Evolutionary conservation across 2,797 vertebrate species (phyloP).

Genomic region (Sylvia borin): DNA sequence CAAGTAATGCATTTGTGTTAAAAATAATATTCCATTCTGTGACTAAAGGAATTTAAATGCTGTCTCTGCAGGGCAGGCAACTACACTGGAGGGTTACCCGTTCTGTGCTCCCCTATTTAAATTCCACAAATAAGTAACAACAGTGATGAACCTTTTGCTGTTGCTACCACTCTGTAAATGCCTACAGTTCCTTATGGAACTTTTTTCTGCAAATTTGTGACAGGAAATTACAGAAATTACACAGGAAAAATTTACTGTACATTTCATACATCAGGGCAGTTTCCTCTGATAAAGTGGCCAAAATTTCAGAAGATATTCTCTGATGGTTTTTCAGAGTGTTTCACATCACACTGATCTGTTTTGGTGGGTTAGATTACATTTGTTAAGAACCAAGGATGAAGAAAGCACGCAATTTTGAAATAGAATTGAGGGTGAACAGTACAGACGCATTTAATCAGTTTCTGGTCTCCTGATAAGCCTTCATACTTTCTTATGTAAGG

Average conservation of each 20-base stretch:
- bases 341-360: background rate
- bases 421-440: background rate
- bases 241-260: background rate
- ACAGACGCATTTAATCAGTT: background rate
- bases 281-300: background rate
- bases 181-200: background rate
- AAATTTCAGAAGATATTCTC: background rate
- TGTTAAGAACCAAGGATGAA: background rate
- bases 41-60: background rate
- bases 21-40: background rate
- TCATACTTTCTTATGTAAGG: background rate
- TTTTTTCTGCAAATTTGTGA: background rate
- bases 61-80: background rate
- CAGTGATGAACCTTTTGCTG: background rate
- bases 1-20: background rate
- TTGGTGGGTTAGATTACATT: background rate
- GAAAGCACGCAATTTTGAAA: background rate
- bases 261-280: background rate
- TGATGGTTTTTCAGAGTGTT: background rate
- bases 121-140: background rate
- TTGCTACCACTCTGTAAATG: background rate
- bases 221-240: background rate
- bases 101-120: background rate
- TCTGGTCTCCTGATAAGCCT: background rate
- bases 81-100: background rate